Conservation (phyloP, 2,797 vertebrate species). For the Sphenopsis melanotis region DNA sequence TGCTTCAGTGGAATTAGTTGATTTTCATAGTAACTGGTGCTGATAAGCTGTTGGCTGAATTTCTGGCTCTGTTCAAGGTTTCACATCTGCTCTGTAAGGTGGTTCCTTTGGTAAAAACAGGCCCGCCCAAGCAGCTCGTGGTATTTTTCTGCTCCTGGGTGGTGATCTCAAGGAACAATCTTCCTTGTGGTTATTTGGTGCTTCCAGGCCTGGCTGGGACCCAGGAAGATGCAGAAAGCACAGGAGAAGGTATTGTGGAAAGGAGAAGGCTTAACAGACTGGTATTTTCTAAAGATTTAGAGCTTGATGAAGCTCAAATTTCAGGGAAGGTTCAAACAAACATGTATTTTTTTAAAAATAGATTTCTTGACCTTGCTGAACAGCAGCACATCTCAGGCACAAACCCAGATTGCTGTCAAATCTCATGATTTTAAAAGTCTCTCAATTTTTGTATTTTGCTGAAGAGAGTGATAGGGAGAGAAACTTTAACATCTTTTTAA, state of each 20-base stretch:
- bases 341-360: background rate
- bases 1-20: background rate
- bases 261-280: background rate
- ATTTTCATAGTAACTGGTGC: background rate
- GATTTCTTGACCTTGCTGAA: background rate
- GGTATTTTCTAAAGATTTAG: background rate
- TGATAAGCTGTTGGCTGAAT: background rate
- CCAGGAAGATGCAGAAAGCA: background rate
- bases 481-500: background rate
- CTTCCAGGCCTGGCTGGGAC: conserved; percentile 18
- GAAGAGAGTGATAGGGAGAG: background rate
- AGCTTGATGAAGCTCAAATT: background rate
- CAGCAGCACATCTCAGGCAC: background rate
- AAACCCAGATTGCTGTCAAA: background rate
- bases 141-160: conserved; percentile 37
- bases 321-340: background rate
- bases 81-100: background rate
- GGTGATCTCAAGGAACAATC: conserved; percentile 28
- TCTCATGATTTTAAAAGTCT: background rate
- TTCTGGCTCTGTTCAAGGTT: background rate
- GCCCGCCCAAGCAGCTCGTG: background rate
- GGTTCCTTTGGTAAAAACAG: background rate
- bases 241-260: background rate
- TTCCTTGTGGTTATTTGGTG: conserved; percentile 24
- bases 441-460: background rate